A percentile compares a stretch with the other conserved stretches of the same genome.
Conservation (phyloP, 2,888 invertebrate species). For the Hypercompe scribonia region DNA sequence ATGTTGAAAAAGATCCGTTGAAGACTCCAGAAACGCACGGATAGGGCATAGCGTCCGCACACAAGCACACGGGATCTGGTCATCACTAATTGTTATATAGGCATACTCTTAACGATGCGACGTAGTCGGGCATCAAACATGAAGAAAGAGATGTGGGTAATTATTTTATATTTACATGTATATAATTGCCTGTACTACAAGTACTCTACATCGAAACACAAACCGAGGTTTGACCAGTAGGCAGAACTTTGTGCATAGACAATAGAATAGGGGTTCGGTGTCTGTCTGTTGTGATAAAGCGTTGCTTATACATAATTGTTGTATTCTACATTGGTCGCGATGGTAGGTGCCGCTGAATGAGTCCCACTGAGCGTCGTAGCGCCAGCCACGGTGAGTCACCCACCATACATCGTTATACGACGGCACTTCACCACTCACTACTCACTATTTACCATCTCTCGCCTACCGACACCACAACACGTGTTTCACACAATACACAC, state of each 20-base stretch:
- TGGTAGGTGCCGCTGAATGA: slow-evolving; percentile 36
- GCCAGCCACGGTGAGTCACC: slow-evolving; percentile 38
- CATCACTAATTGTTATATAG: background rate
- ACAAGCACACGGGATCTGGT: background rate
- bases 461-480: background rate
- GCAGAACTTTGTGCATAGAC: background rate
- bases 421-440: background rate
- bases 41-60: background rate
- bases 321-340: slow-evolving; percentile 35
- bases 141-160: background rate
- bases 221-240: background rate
- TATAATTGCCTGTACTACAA: background rate
- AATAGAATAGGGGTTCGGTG: slow-evolving; percentile 5
- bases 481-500: background rate
- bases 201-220: background rate
- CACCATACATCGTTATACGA: slow-evolving; percentile 13
- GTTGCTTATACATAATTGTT: slow-evolving; percentile 35
- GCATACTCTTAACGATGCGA: background rate
- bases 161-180: background rate
- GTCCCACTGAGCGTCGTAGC: slow-evolving; percentile 26
- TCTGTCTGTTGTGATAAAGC: slow-evolving; percentile 37
- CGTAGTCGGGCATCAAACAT: background rate
- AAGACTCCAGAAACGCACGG: too few relatives aligned
- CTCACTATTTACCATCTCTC: background rate
- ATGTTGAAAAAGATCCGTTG: too few relatives aligned